Conservation (phyloP, 2,797 vertebrate species). For the Gymnoscopelus braueri region DNA sequence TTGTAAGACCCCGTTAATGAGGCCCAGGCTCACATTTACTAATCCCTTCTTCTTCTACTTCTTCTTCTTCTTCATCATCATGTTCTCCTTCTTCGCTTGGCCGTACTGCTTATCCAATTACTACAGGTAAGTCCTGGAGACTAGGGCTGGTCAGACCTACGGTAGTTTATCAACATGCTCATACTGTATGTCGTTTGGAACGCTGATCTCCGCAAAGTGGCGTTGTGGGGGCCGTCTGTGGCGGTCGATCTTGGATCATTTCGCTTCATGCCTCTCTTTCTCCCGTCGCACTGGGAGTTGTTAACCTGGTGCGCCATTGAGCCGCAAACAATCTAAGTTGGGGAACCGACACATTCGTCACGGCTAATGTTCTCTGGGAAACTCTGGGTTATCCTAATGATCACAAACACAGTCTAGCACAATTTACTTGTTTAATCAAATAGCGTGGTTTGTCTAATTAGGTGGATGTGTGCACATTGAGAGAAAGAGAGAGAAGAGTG, state of each 20-base stretch:
- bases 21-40: constrained; percentile 43
- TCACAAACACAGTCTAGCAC: constrained; percentile 77
- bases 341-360: constrained; percentile 68
- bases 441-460: constrained; percentile 81
- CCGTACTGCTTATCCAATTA: constrained; percentile 49
- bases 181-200: constrained; percentile 32
- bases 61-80: background rate
- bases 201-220: constrained; percentile 44
- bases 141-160: constrained; percentile 22
- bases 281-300: constrained; percentile 37
- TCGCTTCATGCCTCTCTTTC: constrained; percentile 31
- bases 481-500: constrained; percentile 29
- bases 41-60: constrained; percentile 44
- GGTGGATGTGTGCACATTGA: constrained; percentile 72
- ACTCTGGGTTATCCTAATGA: constrained; percentile 78
- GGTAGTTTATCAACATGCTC: constrained; percentile 48
- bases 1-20: constrained; percentile 46
- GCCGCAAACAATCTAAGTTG: constrained; percentile 60
- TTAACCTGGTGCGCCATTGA: constrained; percentile 40
- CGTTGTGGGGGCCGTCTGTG: constrained; percentile 40
- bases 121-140: constrained; percentile 15
- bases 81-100: background rate
- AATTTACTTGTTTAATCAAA: constrained; percentile 83
- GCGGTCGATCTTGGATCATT: constrained; percentile 57
- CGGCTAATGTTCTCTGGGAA: constrained; percentile 78